Conservation (phyloP, 2,797 vertebrate species). For the Serranus cabrilla region DNA sequence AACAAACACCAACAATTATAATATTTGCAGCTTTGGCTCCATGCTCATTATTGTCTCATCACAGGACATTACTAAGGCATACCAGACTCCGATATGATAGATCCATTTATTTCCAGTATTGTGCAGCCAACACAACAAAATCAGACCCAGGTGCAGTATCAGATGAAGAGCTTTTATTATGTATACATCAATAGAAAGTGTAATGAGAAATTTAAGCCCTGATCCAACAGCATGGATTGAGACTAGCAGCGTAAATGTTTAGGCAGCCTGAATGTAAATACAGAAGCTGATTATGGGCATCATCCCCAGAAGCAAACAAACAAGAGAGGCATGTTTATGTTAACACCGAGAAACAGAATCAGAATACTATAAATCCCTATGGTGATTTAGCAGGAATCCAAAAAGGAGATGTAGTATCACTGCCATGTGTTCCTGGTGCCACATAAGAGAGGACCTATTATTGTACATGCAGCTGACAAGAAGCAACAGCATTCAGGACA, state of each 20-base stretch:
- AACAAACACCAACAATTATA: slow-evolving; percentile 45
- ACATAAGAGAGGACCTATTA: background rate
- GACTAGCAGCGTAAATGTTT: slow-evolving; percentile 48
- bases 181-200: slow-evolving; percentile 57
- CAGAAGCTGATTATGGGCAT: slow-evolving; percentile 43
- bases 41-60: slow-evolving; percentile 47
- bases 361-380: slow-evolving; percentile 17
- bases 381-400: slow-evolving; percentile 12
- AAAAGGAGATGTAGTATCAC: background rate
- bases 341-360: slow-evolving; percentile 27
- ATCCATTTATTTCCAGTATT: slow-evolving; percentile 58
- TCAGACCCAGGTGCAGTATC: slow-evolving; percentile 63
- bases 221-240: slow-evolving; percentile 33
- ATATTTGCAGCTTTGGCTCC: slow-evolving; percentile 30
- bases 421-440: background rate
- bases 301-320: slow-evolving; percentile 47
- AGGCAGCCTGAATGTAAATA: slow-evolving; percentile 51
- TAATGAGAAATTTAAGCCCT: slow-evolving; percentile 63
- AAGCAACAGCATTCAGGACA: slow-evolving; percentile 7
- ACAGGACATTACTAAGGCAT: slow-evolving; percentile 39
- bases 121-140: slow-evolving; percentile 48
- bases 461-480: slow-evolving; percentile 3
- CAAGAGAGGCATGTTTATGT: slow-evolving; percentile 20
- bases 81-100: slow-evolving; percentile 40
- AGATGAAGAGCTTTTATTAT: slow-evolving; percentile 58